Conservation (phyloP, 1,140 invertebrate genomes). For the Caenorhabditis briggsae region DNA sequence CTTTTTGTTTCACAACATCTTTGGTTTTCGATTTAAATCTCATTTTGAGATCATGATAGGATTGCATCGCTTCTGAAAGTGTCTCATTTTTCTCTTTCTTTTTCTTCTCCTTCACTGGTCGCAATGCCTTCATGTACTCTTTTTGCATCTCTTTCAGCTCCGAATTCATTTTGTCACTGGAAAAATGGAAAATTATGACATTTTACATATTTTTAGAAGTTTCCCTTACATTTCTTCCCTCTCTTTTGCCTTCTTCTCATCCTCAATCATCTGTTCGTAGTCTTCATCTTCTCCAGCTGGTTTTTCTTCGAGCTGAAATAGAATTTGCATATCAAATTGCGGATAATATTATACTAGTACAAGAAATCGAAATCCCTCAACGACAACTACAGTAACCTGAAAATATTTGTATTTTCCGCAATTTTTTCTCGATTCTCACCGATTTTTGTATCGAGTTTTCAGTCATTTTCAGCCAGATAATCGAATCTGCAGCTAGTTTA, state of each 20-base stretch:
- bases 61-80: slow-evolving; percentile 83
- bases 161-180: slow-evolving; percentile 69
- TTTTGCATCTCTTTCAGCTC: slow-evolving; percentile 73
- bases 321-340: neutral
- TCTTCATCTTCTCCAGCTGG: slow-evolving; percentile 61
- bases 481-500: too few species aligned
- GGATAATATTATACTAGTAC: too few species aligned
- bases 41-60: slow-evolving; percentile 85
- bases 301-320: slow-evolving; percentile 30
- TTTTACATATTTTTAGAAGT: too few species aligned
- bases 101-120: slow-evolving; percentile 63
- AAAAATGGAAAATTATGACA: slow-evolving; percentile 51
- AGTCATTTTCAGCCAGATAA: too few species aligned
- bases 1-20: slow-evolving; percentile 60
- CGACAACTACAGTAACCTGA: too few species aligned
- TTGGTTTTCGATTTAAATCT: slow-evolving; percentile 82
- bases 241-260: slow-evolving; percentile 69
- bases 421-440: too few species aligned
- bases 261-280: slow-evolving; percentile 63
- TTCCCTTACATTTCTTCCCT: slow-evolving; percentile 72
- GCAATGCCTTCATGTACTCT: slow-evolving; percentile 74
- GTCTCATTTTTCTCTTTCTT: slow-evolving; percentile 75
- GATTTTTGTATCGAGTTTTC: too few species aligned
- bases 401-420: too few species aligned
- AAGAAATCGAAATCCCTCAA: too few species aligned